phyloP scores from a whole-genome alignment of 1,140 invertebrate genomes.

The Drosophila tropicalis region DNA sequence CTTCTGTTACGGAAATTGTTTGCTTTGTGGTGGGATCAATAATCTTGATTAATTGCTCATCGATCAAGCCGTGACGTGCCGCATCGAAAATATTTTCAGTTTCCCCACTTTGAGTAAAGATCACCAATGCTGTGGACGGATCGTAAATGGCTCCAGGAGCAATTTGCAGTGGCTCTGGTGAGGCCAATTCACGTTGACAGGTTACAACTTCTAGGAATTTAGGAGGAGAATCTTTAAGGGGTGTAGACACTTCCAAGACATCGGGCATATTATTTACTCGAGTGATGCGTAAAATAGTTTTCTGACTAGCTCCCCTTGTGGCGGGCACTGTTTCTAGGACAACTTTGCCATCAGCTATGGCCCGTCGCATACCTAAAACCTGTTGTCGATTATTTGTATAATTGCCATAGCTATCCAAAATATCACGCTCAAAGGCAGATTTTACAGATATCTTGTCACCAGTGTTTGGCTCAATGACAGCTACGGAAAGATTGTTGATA shows the following conservation, averaged over 20 bases:
- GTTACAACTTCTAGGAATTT: constrained; percentile 72
- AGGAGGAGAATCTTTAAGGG: constrained; percentile 82
- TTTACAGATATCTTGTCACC: constrained; percentile 88
- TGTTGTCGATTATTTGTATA: constrained; percentile 86
- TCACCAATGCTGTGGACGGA: constrained; percentile 88
- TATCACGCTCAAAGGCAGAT: constrained; percentile 90
- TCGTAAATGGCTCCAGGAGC: constrained; percentile 89
- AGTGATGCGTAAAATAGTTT: constrained; percentile 74
- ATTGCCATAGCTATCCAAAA: constrained; percentile 91
- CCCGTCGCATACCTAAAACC: constrained; percentile 90
- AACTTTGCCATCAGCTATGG: constrained; percentile 88
- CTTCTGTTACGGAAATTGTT: constrained; percentile 89
- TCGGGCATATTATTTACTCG: constrained; percentile 85
- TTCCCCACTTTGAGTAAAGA: constrained; percentile 88
- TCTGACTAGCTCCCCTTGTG: constrained; percentile 79
- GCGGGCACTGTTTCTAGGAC: constrained; percentile 84
- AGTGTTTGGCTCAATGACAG: constrained; percentile 90
- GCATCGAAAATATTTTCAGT: constrained; percentile 88
- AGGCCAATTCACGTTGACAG: constrained; percentile 84
- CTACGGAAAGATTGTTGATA: constrained; percentile 91
- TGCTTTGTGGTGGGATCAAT: constrained; percentile 89
- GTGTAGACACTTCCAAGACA: constrained; percentile 86
- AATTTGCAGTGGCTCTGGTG: constrained; percentile 88
- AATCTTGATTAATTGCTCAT: constrained; percentile 88
- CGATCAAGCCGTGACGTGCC: constrained; percentile 87